Evolutionary conservation across 1,140 invertebrate species (phyloP).

Genomic region (Nasonia longicornis): DNA sequence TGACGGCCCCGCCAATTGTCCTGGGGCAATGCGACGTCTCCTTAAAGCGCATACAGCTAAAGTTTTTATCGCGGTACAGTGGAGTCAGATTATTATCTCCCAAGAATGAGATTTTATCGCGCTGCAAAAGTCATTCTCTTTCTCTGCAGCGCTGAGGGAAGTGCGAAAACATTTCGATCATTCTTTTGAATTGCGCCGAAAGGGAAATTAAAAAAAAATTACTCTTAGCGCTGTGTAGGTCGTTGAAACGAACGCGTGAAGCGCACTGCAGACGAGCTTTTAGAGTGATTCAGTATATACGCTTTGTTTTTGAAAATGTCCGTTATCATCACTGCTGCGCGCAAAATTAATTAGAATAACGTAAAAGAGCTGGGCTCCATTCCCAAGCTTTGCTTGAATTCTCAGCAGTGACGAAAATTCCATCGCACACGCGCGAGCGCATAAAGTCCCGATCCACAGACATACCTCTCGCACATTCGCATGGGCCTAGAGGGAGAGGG

Average conservation of each 20-base stretch:
- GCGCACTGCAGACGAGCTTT: too few relatives aligned
- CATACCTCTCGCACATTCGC: not conserved
- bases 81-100: constrained; percentile 39
- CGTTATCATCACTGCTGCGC: too few relatives aligned
- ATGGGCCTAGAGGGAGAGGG: not conserved
- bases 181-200: constrained; percentile 17
- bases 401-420: not conserved
- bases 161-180: constrained; percentile 18
- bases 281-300: not conserved
- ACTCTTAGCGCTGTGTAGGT: not conserved
- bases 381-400: not conserved
- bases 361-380: too few relatives aligned
- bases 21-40: not conserved
- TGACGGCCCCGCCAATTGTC: not conserved
- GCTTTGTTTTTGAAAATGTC: not conserved
- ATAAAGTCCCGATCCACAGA: not conserved
- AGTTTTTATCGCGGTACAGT: constrained; percentile 41
- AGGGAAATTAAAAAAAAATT: not conserved
- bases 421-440: too few relatives aligned
- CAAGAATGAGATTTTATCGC: constrained; percentile 40
- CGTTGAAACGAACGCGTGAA: too few relatives aligned
- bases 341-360: too few relatives aligned
- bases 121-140: constrained; percentile 5
- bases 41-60: constrained; percentile 16
- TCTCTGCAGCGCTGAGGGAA: not conserved